These are phyloP conservation scores for Stenodema calcarata DNA, from an alignment of 2,888 invertebrate species.

Conservation along the genomic window DNA sequence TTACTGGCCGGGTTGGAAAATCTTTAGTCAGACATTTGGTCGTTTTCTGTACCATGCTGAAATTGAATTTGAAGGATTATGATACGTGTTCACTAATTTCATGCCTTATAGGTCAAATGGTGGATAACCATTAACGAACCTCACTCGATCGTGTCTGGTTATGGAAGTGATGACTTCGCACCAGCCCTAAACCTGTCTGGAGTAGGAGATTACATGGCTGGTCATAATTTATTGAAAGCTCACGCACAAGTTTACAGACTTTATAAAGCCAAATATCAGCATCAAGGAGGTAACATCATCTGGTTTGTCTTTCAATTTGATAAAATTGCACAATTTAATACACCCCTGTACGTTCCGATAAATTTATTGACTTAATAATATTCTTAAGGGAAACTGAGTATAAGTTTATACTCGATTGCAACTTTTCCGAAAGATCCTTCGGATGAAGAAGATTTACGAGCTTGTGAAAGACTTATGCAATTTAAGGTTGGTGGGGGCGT, in stretches of 20 bases:
- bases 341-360: no score
- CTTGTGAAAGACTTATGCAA: slow-evolving; percentile 9
- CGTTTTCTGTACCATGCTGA: no score
- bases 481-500: slow-evolving; percentile 9
- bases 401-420: slow-evolving; percentile 2
- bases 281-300: slow-evolving; percentile 64
- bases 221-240: slow-evolving; percentile 62
- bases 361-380: not conserved
- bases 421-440: slow-evolving; percentile 10
- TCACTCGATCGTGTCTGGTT: slow-evolving; percentile 67
- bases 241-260: slow-evolving; percentile 63
- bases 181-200: slow-evolving; percentile 63
- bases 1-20: no score
- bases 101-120: slow-evolving; percentile 63
- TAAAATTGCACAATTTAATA: no score
- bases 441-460: slow-evolving; percentile 23
- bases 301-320: not conserved
- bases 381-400: not conserved
- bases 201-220: slow-evolving; percentile 60
- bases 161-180: slow-evolving; percentile 63
- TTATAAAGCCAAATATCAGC: slow-evolving; percentile 64
- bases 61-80: no score
- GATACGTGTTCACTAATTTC: not conserved
- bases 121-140: slow-evolving; percentile 85
- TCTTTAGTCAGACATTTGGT: no score